Percentiles rank a stretch among this genome's conserved stretches.
Evolutionary conservation across 2,888 invertebrate species (phyloP).

Genomic region (Leptodirus hochenwartii): DNA sequence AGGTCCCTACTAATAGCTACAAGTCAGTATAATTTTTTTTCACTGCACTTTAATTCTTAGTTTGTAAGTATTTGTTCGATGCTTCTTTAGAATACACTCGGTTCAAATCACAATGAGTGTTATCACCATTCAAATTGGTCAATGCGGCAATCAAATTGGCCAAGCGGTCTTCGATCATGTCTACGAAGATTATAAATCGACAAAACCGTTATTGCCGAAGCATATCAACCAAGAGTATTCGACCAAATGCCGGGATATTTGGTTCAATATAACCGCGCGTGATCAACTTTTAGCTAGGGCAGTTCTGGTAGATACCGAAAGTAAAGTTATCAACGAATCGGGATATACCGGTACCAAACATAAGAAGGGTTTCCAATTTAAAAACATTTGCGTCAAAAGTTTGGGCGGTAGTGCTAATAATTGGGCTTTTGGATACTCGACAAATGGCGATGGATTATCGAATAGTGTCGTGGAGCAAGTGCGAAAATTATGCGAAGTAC

Average conservation of each 20-base stretch:
- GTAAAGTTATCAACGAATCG: slow-evolving; percentile 30
- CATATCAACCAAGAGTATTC: slow-evolving; percentile 21
- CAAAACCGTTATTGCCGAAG: no score
- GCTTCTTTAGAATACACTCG: no score
- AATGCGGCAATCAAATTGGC: slow-evolving; percentile 36
- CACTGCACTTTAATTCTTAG: no score
- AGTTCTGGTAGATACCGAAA: slow-evolving; percentile 32
- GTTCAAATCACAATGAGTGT: slow-evolving; percentile 23
- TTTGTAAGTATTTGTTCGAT: no score
- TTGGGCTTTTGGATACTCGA: slow-evolving; percentile 32
- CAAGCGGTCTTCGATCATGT: slow-evolving; percentile 27
- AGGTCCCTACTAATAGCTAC: no score
- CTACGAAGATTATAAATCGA: slow-evolving; percentile 24
- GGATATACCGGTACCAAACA: slow-evolving; percentile 19
- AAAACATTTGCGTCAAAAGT: slow-evolving; percentile 25
- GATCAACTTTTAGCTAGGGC: slow-evolving; percentile 26
- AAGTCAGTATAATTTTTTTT: no score
- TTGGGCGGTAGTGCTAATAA: slow-evolving; percentile 33
- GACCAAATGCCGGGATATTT: slow-evolving; percentile 23
- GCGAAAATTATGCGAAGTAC: slow-evolving; percentile 26
- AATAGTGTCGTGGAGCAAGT: slow-evolving; percentile 24
- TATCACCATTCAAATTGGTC: slow-evolving; percentile 32
- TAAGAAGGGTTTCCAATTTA: slow-evolving; percentile 21
- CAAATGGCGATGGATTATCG: slow-evolving; percentile 24
- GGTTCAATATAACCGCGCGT: slow-evolving; percentile 26